phyloP scores from a whole-genome alignment of 2,113 vertebrate species.

The Phalacrocorax aristotelis region DNA sequence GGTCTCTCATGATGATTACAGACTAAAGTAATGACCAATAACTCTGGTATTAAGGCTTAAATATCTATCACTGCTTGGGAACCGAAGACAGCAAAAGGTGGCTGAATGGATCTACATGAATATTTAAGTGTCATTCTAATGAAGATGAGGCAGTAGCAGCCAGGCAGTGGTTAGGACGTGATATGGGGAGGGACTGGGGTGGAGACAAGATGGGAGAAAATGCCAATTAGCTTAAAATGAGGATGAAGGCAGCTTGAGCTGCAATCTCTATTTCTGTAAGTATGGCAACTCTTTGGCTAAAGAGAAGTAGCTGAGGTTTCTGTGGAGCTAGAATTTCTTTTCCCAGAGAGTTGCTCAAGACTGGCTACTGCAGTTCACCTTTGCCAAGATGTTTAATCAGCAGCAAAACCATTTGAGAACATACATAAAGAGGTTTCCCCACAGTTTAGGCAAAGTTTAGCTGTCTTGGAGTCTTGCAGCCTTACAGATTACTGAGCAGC shows the following conservation, averaged over 20 bases:
- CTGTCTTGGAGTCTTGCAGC: neutral
- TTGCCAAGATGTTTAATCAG: neutral
- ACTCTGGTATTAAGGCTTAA: conserved; percentile 37
- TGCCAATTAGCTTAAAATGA: neutral
- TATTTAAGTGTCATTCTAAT: neutral
- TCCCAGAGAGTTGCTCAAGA: neutral
- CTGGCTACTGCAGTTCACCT: neutral
- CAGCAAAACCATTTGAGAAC: neutral
- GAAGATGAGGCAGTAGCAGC: neutral
- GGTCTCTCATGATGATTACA: conserved; percentile 42
- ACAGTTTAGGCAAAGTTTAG: neutral
- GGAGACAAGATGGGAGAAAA: neutral
- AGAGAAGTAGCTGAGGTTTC: neutral
- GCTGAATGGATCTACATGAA: neutral
- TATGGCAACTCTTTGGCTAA: neutral
- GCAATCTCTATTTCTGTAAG: neutral
- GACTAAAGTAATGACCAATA: conserved; percentile 24
- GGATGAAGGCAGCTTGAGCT: neutral
- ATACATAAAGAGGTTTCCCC: neutral
- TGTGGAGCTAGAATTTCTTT: neutral
- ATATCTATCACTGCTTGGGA: conserved; percentile 25
- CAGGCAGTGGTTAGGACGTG: neutral
- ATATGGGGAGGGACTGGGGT: neutral
- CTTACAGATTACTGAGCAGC: neutral
- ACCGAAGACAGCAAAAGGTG: neutral